A percentile compares a stretch with the other conserved stretches of the same genome.
Evolutionary conservation across 2,888 invertebrate species (phyloP).

Genomic region (Miltochrista miniata): DNA sequence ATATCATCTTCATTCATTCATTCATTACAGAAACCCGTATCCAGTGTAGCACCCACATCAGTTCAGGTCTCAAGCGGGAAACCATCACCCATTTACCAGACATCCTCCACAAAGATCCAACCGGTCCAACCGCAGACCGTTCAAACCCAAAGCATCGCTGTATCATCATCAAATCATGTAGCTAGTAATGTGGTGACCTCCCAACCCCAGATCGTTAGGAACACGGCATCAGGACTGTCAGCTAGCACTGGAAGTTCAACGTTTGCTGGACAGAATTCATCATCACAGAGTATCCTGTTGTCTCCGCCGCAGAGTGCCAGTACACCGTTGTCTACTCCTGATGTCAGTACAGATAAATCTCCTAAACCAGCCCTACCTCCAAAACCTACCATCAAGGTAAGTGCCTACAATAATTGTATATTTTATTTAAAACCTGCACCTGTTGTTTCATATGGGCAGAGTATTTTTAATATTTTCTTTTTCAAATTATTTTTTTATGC

Average conservation of each 20-base stretch:
- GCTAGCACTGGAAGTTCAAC: slow-evolving; percentile 73
- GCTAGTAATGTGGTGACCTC: slow-evolving; percentile 73
- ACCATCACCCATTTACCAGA: slow-evolving; percentile 91
- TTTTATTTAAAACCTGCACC: no score
- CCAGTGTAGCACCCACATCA: slow-evolving; percentile 92
- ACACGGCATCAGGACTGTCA: slow-evolving; percentile 77
- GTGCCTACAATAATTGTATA: slow-evolving; percentile 5
- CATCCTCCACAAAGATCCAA: slow-evolving; percentile 91
- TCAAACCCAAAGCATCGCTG: slow-evolving; percentile 70
- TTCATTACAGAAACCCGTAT: slow-evolving; percentile 91
- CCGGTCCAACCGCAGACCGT: slow-evolving; percentile 91
- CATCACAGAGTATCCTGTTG: slow-evolving; percentile 74
- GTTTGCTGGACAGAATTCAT: slow-evolving; percentile 66
- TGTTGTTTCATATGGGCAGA: no score
- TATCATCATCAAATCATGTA: slow-evolving; percentile 68
- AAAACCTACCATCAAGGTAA: slow-evolving; percentile 89
- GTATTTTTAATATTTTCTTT: no score
- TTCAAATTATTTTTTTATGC: no score
- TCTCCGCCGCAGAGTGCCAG: slow-evolving; percentile 86
- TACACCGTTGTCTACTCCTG: slow-evolving; percentile 83
- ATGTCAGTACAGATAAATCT: slow-evolving; percentile 81
- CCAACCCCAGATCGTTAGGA: slow-evolving; percentile 81
- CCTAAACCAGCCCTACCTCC: slow-evolving; percentile 92
- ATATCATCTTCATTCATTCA: slow-evolving; percentile 75
- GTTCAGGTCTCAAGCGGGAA: slow-evolving; percentile 86